Percentiles rank a stretch among this genome's conserved stretches.
These are phyloP conservation scores for Troides aeacus DNA, from an alignment of 2,888 invertebrate genomes.

Conservation along the genomic window DNA sequence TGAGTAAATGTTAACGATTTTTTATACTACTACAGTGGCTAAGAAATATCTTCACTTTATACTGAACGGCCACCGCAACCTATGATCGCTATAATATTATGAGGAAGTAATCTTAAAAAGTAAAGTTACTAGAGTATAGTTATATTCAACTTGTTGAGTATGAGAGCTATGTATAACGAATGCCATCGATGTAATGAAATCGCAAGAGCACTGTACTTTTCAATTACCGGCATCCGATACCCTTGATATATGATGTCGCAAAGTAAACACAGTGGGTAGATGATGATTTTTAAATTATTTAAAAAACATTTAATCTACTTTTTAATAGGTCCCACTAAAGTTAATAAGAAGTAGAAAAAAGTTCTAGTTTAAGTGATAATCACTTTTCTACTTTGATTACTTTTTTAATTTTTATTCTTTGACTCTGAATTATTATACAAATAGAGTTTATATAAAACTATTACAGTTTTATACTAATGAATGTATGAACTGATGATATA, in stretches of 20 bases:
- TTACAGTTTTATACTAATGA: neutral
- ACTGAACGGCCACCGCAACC: no score
- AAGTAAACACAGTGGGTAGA: neutral
- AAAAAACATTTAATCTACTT: slow-evolving; percentile 7
- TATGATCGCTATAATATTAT: neutral
- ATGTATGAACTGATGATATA: neutral
- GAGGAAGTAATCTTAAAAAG: neutral
- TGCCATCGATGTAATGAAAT: neutral
- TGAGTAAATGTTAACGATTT: neutral
- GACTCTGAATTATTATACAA: slow-evolving; percentile 13
- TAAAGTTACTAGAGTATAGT: neutral
- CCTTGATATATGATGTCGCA: neutral
- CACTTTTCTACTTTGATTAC: slow-evolving; percentile 11
- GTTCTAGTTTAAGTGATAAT: slow-evolving; percentile 14
- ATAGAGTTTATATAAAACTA: slow-evolving; percentile 9
- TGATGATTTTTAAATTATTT: neutral
- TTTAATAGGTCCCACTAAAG: slow-evolving; percentile 22
- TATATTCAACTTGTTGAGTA: neutral
- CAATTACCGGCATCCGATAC: neutral
- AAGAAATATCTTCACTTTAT: no score
- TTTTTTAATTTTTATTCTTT: slow-evolving; percentile 8
- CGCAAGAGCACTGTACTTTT: neutral
- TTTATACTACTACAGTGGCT: no score
- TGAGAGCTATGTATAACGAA: neutral
- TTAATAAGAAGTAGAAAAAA: slow-evolving; percentile 19